phyloP scores from a whole-genome alignment of 1,140 invertebrate genomes.

The Drosophila tristis region DNA sequence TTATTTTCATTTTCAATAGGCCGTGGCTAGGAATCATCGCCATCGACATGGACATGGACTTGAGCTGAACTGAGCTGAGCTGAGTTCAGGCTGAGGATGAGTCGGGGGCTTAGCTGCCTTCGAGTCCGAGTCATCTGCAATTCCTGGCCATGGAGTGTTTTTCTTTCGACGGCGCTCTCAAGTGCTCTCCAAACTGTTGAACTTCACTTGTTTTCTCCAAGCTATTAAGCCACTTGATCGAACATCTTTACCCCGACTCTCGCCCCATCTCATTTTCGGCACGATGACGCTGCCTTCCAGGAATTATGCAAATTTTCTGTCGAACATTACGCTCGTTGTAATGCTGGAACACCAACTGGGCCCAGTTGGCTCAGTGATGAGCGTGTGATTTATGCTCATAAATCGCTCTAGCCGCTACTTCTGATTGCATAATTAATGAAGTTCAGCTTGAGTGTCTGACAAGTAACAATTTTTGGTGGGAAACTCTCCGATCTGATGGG shows the following conservation, averaged over 20 bases:
- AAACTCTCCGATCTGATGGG: constrained; percentile 30
- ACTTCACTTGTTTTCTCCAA: constrained; percentile 82
- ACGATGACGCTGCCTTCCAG: constrained; percentile 55
- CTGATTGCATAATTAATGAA: constrained; percentile 82
- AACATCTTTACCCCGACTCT: constrained; percentile 10
- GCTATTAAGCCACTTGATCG: constrained; percentile 79
- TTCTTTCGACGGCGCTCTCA: constrained; percentile 70
- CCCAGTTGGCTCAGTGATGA: constrained; percentile 33
- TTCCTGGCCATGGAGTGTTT: constrained; percentile 65
- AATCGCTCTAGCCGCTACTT: constrained; percentile 81
- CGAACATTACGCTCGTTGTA: constrained; percentile 39
- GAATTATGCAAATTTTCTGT: constrained; percentile 79
- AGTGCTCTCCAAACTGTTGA: constrained; percentile 82
- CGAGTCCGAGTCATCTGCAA: constrained; percentile 20
- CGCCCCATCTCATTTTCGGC: constrained; percentile 23
- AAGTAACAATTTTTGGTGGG: constrained; percentile 67
- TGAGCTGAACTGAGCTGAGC: no score
- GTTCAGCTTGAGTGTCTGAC: constrained; percentile 35
- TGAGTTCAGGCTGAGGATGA: no score
- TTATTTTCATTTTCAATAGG: constrained; percentile 83
- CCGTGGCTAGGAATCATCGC: constrained; percentile 56
- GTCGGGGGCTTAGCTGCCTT: constrained; percentile 14
- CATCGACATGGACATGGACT: constrained; percentile 8
- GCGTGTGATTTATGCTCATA: constrained; percentile 80
- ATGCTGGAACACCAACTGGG: constrained; percentile 19